phyloP scores from a whole-genome alignment of 2,888 invertebrate species.

The Volucella bombylans region DNA sequence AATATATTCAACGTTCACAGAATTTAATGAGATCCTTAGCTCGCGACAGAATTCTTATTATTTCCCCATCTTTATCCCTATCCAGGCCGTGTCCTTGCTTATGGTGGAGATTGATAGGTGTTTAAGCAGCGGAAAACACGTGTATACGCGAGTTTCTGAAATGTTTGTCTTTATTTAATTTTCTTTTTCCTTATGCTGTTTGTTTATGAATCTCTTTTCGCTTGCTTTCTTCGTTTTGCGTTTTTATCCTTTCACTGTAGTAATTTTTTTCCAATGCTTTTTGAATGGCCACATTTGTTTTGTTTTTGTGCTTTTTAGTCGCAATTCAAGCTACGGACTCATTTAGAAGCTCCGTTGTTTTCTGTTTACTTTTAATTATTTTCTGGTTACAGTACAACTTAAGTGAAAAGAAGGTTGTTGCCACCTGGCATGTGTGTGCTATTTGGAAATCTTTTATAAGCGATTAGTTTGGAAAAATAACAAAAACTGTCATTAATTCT shows the following conservation, averaged over 20 bases:
- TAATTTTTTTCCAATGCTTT: slow-evolving; percentile 40
- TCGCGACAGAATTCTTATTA: slow-evolving; percentile 53
- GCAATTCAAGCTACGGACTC: slow-evolving; percentile 47
- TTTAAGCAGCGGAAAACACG: slow-evolving; percentile 31
- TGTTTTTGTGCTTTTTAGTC: slow-evolving; percentile 49
- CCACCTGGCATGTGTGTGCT: slow-evolving; percentile 38
- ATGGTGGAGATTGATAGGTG: slow-evolving; percentile 52
- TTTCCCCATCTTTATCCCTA: slow-evolving; percentile 39
- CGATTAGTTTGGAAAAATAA: no score
- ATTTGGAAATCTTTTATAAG: background rate
- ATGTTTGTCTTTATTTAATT: slow-evolving; percentile 69
- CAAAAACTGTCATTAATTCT: no score
- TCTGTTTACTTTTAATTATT: slow-evolving; percentile 71
- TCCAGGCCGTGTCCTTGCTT: slow-evolving; percentile 37
- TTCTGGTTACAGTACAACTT: slow-evolving; percentile 53
- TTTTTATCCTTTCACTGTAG: slow-evolving; percentile 43
- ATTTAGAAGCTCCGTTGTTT: slow-evolving; percentile 43
- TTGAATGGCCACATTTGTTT: slow-evolving; percentile 56
- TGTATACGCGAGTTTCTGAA: slow-evolving; percentile 33
- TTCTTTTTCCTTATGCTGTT: slow-evolving; percentile 65
- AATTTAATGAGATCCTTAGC: slow-evolving; percentile 64
- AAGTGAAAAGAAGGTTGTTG: slow-evolving; percentile 30
- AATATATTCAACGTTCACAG: slow-evolving; percentile 46
- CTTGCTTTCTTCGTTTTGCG: slow-evolving; percentile 29
- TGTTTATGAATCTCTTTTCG: slow-evolving; percentile 62